Evolutionary conservation across 1,140 invertebrate genomes (phyloP).

Genomic region (Drosophila tani): DNA sequence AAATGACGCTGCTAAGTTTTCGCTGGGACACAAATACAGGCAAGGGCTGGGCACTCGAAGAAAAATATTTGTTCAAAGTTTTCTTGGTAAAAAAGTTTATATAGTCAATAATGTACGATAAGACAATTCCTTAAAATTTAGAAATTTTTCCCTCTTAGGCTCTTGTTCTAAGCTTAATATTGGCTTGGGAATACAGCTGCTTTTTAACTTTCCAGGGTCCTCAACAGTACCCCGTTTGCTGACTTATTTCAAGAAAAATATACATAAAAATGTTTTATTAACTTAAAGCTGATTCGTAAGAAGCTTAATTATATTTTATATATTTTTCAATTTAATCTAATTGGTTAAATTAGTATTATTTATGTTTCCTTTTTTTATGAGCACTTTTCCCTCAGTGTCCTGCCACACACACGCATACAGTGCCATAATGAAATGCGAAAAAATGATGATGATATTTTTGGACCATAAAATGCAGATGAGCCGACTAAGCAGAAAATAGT

Average conservation of each 20-base stretch:
- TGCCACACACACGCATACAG: conserved; percentile 50
- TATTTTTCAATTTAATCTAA: no score
- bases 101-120: not conserved
- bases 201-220: not conserved
- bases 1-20: conserved; percentile 81
- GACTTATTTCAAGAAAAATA: not conserved
- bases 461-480: conserved; percentile 82
- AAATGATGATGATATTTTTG: conserved; percentile 81
- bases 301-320: no score
- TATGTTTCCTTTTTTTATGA: no score
- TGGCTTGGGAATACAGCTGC: no score
- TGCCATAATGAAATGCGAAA: conserved; percentile 78
- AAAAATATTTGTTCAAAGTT: conserved; percentile 1
- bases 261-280: no score
- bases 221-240: not conserved
- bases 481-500: conserved; percentile 82
- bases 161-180: no score
- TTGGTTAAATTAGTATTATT: not conserved
- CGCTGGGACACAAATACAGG: conserved; percentile 38
- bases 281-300: no score
- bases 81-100: not conserved
- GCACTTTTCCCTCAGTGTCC: conserved; percentile 13
- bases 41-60: conserved; percentile 3
- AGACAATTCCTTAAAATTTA: no score
- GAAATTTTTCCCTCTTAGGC: rapidly evolving